phyloP scores from a whole-genome alignment of 2,113 vertebrate species.

The Eubucco bourcierii region DNA sequence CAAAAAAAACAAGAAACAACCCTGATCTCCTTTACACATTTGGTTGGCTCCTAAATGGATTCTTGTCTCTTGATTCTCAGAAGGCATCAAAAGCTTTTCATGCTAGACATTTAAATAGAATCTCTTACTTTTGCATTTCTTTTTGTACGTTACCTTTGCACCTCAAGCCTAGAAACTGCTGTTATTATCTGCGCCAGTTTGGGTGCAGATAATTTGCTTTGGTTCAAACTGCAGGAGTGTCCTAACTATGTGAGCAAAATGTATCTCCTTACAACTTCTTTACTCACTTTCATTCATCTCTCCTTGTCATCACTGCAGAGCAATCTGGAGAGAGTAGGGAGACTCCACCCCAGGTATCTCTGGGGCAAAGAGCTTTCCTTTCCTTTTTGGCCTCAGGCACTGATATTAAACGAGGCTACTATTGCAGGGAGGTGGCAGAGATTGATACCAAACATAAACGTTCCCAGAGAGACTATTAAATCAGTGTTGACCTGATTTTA shows the following conservation, averaged over 20 bases:
- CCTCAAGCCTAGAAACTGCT: not conserved
- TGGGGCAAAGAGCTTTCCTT: not conserved
- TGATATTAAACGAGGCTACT: not conserved
- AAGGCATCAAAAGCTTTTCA: not conserved
- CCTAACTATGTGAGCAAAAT: not conserved
- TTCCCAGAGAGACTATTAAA: not conserved
- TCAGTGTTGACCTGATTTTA: not conserved
- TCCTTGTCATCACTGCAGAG: not conserved
- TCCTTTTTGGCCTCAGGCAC: not conserved
- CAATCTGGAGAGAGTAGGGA: not conserved
- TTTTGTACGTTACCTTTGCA: not conserved
- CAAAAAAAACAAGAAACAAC: no score
- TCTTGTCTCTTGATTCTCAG: not conserved
- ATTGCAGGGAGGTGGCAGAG: not conserved
- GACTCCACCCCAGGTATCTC: not conserved
- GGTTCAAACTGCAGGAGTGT: not conserved
- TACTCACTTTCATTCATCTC: not conserved
- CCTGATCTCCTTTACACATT: not conserved
- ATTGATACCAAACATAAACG: not conserved
- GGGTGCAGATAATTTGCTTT: not conserved
- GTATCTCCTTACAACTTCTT: not conserved
- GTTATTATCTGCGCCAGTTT: not conserved
- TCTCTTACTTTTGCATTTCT: not conserved
- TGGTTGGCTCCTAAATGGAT: not conserved
- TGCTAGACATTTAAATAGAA: not conserved